Conservation (phyloP, 2,888 invertebrate species). For the Drosophila atroscutellata region DNA sequence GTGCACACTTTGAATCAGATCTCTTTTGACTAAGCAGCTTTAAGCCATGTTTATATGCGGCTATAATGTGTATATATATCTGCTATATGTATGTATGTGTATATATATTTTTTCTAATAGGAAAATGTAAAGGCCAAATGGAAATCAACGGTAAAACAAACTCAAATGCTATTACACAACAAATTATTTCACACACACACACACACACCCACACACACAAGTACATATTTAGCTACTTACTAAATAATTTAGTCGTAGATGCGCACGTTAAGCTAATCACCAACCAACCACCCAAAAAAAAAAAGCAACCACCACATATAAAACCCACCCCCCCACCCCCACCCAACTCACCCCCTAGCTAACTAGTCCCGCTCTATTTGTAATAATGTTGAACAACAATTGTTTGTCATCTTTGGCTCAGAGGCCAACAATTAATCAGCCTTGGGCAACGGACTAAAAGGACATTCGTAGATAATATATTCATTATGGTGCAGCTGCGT, state of each 20-base stretch:
- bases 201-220: conserved; percentile 19
- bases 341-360: conserved; percentile 9
- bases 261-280: conserved; percentile 38
- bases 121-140: conserved; percentile 84
- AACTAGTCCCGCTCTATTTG: conserved; percentile 19
- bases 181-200: conserved; percentile 42
- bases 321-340: conserved; percentile 4
- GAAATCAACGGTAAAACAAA: conserved; percentile 84
- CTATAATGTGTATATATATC: conserved; percentile 25
- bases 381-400: conserved; percentile 60
- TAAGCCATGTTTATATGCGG: conserved; percentile 20
- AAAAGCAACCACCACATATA: conserved; percentile 13
- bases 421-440: conserved; percentile 68
- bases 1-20: conserved; percentile 43
- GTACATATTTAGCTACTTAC: conserved; percentile 15
- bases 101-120: conserved; percentile 79
- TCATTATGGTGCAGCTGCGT: conserved; percentile 48
- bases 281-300: conserved; percentile 3
- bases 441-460: conserved; percentile 33
- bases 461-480: conserved; percentile 69
- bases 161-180: conserved; percentile 25
- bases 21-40: conserved; percentile 3
- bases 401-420: conserved; percentile 65
- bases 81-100: conserved; percentile 37
- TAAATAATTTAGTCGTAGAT: conserved; percentile 46